phyloP scores from a whole-genome alignment of 1,140 invertebrate genomes.

The Pemphigus obesinymphae region DNA sequence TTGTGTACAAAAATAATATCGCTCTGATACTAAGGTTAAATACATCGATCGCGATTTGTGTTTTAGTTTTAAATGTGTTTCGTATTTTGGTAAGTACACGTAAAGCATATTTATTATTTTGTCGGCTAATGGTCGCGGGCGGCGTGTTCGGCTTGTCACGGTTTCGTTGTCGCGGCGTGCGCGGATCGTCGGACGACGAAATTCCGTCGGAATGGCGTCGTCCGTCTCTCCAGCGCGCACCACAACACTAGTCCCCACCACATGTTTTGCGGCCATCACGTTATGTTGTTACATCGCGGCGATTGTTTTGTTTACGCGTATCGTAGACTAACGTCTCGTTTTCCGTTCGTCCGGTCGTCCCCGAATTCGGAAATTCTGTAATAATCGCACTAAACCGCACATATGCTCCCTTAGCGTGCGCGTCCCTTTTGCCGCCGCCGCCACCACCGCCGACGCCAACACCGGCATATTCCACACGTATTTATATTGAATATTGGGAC shows the following conservation, averaged over 20 bases:
- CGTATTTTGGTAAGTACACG: constrained; percentile 28
- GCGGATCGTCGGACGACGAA: not conserved
- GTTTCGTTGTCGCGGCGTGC: too few relatives aligned
- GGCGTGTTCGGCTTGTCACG: not conserved
- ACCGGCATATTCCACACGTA: constrained; percentile 3
- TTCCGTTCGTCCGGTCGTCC: not conserved
- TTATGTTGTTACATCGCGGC: too few relatives aligned
- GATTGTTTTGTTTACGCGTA: not conserved
- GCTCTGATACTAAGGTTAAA: constrained; percentile 36
- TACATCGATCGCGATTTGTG: constrained; percentile 3
- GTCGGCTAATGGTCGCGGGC: not conserved
- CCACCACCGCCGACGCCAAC: not conserved
- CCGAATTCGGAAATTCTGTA: not conserved
- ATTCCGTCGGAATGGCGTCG: constrained; percentile 22
- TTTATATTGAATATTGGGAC: not conserved
- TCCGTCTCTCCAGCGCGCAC: not conserved
- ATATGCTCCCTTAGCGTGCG: not conserved
- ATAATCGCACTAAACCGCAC: constrained; percentile 13
- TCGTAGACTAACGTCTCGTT: not conserved
- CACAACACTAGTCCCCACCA: constrained; percentile 6
- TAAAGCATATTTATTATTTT: not conserved
- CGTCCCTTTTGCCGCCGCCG: not conserved
- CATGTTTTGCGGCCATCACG: not conserved
- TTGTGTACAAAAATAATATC: constrained; percentile 40
- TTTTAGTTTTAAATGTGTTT: constrained; percentile 29